Base-by-base conservation (phyloP, 2,888 invertebrate species). In the Lasioglossum malachurum region DNA sequence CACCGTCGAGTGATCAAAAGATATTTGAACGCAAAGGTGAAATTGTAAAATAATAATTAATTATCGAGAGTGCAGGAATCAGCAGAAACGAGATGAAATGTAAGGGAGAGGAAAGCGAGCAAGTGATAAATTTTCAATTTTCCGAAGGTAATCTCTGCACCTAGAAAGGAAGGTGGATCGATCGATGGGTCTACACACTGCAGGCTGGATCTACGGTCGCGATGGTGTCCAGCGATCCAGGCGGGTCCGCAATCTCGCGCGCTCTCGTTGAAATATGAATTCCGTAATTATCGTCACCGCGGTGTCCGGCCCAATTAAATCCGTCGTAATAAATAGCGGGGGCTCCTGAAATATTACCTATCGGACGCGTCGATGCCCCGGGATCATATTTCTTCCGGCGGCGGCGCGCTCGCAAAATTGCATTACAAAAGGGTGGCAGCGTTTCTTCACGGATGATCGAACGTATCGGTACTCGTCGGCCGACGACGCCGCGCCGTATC, bases 361-460 rank as follows among this genome's bases (percentile, higher is more conserved):
- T 49, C 73, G 73, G 31, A 23, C 46, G 77, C 19, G 78, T 53
- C 73, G 73, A 64, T 60, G 44, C 73, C 23, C 23, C 49, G 49
- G 31, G 53, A 57, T 41, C 49, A 72, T 78, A 71, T 71, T 78
- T 76, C 75, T 23, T 53, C 75, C 38, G 38, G 41, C 46, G 38
- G 41, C 46, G 74, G 5, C 31, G 12, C 46, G 19, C 46, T 75
- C 38, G 44, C 75, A 41, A 81, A 72, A 81, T 81, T 46, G 67
- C 71, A 44, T 80, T 75, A 19, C 57, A 46, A 74, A 74, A 19
- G 19, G n/a, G 12, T 19, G 12, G 60, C n/a, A 35, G 38, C 35
- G 35, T 71, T 83, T 80, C 69, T 71, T 80, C 71, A 57, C 74
- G 46, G 44, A 46, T 74, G 73, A 75, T 77, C 84, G 84, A 84